Evolutionary conservation across 2,888 invertebrate species (phyloP), one percentile per base, ranked within the genome.

Genomic region (Corbicula japonica): DNA sequence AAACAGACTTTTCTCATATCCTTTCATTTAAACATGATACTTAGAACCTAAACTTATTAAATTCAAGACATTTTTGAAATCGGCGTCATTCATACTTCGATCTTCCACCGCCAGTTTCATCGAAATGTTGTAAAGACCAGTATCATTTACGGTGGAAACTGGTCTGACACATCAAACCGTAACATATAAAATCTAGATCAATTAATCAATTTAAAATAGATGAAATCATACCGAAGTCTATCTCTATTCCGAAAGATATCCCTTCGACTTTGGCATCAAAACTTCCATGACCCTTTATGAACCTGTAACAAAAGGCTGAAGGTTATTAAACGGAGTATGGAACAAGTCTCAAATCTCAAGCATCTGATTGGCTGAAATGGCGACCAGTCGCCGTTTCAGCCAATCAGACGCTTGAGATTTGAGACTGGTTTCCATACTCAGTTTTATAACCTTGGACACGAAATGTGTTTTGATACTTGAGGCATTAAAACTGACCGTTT

Each of bases 141-240:
- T 32, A 56, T 12, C 15, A 8, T 15, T 34, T 32, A 56, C 52
- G 28, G 28, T 54, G 5, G 8, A 5, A 23, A 26, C 8, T 6
- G 28, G 15, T 52, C 12, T 52, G 26, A 15, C 28, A 26, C 28
- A 3, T 2, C 52, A 52, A 26, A 26, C 15, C 6, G 28, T 2
- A 23, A 23, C 6, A 52, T 26, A 52, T 23, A 26, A 26, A 52
- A 5, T 52, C 15, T 52, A 52, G 12, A 21, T 6, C 23, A 15
- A 15, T 26, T 15, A 26, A 52, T 5, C 23, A 26, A 6, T 52
- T 26, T 21, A 23, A 23, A 5, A 38, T 38, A 38, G 18, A 41
- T 8, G 44, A 30, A 46, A 15, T 54, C 74, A 72, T 80, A 85
- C 87, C 82, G n/a, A 87, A 71, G 23, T 72, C 50, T 6, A 84